phyloP scores from a whole-genome alignment of 2,113 vertebrate species.

The Caracal caracal region DNA sequence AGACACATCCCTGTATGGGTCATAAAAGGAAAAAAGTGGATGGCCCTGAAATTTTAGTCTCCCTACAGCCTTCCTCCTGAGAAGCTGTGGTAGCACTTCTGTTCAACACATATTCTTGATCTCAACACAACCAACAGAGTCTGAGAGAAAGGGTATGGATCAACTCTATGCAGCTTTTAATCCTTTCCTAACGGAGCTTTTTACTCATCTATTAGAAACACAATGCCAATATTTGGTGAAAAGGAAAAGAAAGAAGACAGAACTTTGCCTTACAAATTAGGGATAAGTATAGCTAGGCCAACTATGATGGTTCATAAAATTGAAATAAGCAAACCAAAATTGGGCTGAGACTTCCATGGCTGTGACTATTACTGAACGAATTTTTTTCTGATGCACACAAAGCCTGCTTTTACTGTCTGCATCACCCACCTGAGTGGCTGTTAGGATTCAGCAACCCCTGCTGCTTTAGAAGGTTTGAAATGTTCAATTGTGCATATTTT shows the following conservation, averaged over 20 bases:
- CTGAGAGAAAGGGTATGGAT: background rate
- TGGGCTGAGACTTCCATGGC: background rate
- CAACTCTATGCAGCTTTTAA: background rate
- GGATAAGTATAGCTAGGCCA: background rate
- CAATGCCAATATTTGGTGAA: background rate
- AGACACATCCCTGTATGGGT: background rate
- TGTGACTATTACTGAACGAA: background rate
- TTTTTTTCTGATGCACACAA: slow-evolving; percentile 33
- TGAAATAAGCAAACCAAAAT: slow-evolving; percentile 9
- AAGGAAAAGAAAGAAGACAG: background rate
- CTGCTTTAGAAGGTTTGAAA: slow-evolving; percentile 16
- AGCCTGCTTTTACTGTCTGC: background rate
- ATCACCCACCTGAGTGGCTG: background rate
- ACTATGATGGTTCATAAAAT: background rate
- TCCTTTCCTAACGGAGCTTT: background rate
- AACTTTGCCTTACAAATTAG: background rate
- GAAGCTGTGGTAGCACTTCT: background rate
- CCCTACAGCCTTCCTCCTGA: background rate
- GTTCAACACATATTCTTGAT: background rate
- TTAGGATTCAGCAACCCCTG: background rate
- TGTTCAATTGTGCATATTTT: background rate
- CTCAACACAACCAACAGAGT: background rate
- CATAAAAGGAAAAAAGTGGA: background rate
- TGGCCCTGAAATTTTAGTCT: background rate
- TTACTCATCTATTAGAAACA: background rate